These are phyloP conservation scores for Pyrochroa serraticornis DNA, from an alignment of 2,888 invertebrate species.

Conservation along the genomic window DNA sequence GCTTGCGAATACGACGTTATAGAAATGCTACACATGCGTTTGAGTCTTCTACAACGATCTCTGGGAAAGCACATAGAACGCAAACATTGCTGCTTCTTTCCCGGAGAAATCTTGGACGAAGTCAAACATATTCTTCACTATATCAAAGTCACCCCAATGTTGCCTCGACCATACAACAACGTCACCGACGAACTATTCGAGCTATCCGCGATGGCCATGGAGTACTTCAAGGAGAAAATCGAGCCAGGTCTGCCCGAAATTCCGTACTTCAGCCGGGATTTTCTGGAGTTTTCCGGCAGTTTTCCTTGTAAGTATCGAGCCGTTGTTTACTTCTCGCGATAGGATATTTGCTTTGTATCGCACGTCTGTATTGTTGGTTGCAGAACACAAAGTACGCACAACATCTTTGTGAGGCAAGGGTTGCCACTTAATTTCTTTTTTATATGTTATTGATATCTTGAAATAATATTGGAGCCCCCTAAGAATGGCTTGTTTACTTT, in stretches of 20 bases:
- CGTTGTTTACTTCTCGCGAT: no score
- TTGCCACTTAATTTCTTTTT: no score
- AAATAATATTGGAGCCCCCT: no score
- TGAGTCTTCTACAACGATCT: slow-evolving; percentile 90
- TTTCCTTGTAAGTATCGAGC: slow-evolving; percentile 70
- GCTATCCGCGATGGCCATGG: slow-evolving; percentile 96
- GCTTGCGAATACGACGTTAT: slow-evolving; percentile 93
- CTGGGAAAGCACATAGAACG: slow-evolving; percentile 94
- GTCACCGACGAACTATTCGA: slow-evolving; percentile 94
- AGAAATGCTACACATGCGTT: slow-evolving; percentile 90
- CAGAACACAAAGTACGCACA: no score
- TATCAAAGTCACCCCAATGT: slow-evolving; percentile 79
- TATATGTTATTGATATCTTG: no score
- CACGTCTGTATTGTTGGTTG: no score
- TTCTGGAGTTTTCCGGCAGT: slow-evolving; percentile 76
- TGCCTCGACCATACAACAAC: slow-evolving; percentile 82
- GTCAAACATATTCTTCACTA: slow-evolving; percentile 85
- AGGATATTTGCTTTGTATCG: no score
- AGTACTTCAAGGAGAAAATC: slow-evolving; percentile 94
- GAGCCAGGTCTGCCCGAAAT: slow-evolving; percentile 89
- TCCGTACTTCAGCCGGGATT: slow-evolving; percentile 85
- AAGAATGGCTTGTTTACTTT: no score
- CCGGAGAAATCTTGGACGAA: slow-evolving; percentile 93
- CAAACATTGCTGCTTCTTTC: slow-evolving; percentile 92
- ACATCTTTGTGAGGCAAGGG: no score